phyloP scores from a whole-genome alignment of 2,113 vertebrate genomes.

The Tricholaema leucomelas region DNA sequence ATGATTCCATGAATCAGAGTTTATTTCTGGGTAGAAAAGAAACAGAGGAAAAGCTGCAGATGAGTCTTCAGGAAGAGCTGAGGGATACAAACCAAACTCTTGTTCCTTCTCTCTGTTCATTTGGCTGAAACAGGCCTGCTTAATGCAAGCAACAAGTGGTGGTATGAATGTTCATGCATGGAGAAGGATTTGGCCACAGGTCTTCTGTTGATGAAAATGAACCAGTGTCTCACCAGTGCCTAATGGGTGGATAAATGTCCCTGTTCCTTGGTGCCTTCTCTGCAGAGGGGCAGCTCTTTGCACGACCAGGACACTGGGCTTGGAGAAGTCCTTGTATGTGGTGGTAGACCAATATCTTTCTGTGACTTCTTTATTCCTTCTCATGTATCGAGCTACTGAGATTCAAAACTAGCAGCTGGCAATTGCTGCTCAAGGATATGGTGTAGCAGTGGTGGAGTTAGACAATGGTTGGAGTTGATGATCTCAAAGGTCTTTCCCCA shows the following conservation, averaged over 20 bases:
- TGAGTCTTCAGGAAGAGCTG: not conserved
- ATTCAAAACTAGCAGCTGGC: not conserved
- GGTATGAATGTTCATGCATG: not conserved
- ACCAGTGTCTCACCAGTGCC: too few relatives aligned
- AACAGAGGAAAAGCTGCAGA: not conserved
- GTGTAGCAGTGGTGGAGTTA: too few relatives aligned
- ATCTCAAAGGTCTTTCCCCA: too few relatives aligned
- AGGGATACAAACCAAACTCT: accelerated
- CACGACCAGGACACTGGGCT: not conserved
- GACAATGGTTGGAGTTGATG: too few relatives aligned
- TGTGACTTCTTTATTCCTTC: not conserved
- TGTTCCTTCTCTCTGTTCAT: not conserved
- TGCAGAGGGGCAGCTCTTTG: not conserved
- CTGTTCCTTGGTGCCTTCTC: not conserved
- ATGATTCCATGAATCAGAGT: not conserved
- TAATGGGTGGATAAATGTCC: not conserved
- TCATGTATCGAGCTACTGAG: accelerated
- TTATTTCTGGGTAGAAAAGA: not conserved
- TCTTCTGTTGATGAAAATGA: accelerated
- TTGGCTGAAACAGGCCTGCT: not conserved
- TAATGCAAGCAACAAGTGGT: not conserved
- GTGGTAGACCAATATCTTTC: not conserved
- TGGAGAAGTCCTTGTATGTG: not conserved
- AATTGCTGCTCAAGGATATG: too few relatives aligned
- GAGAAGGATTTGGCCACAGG: not conserved